phyloP scores from a whole-genome alignment of 2,888 invertebrate species.

The Coecobrya sp. region DNA sequence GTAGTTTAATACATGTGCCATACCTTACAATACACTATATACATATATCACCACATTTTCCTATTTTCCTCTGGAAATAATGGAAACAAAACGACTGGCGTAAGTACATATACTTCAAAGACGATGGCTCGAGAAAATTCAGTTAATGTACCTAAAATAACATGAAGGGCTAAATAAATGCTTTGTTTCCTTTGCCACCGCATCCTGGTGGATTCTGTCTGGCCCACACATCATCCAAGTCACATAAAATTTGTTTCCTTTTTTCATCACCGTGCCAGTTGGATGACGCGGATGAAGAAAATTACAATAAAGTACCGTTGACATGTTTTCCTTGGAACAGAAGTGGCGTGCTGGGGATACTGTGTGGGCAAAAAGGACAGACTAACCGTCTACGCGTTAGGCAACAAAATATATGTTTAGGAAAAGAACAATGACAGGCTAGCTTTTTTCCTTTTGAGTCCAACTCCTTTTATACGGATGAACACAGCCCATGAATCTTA shows the following conservation, averaged over 20 bases:
- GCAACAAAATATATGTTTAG: too few species aligned
- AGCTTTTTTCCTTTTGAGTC: too few species aligned
- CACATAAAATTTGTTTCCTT: conserved; percentile 25
- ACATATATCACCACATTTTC: neutral
- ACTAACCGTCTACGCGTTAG: too few species aligned
- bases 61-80: neutral
- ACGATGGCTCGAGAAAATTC: neutral
- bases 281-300: neutral
- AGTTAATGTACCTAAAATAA: neutral
- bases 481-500: too few species aligned
- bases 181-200: neutral
- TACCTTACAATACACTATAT: too few species aligned
- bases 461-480: too few species aligned
- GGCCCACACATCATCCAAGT: neutral
- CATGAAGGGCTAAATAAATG: neutral
- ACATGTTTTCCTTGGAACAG: neutral
- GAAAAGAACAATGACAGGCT: too few species aligned
- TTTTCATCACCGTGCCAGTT: conserved; percentile 7
- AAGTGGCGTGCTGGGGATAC: neutral
- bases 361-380: too few species aligned
- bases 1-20: neutral
- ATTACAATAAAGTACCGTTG: neutral
- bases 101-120: neutral
- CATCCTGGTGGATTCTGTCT: neutral
- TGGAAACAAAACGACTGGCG: neutral